A percentile compares a stretch with the other conserved stretches of the same genome.
Conservation (phyloP, 2,797 vertebrate genomes). For the Cirrhinus molitorella region DNA sequence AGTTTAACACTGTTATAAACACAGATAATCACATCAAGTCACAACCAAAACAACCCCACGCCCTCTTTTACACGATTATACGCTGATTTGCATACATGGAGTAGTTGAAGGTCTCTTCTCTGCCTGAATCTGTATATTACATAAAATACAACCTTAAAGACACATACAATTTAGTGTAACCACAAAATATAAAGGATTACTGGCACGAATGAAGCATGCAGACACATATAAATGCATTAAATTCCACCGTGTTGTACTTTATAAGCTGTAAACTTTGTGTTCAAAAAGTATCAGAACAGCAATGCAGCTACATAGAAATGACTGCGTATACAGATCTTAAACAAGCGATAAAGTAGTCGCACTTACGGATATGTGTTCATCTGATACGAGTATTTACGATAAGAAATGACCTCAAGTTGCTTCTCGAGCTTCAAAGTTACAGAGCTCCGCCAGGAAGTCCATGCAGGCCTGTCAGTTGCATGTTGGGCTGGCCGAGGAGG, state of each 20-base stretch:
- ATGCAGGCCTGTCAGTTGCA: constrained; percentile 48
- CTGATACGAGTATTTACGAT: constrained; percentile 38
- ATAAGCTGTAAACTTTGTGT: constrained; percentile 40
- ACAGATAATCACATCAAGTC: neutral
- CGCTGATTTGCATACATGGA: constrained; percentile 43
- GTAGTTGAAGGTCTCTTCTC: constrained; percentile 10
- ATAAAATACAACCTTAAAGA: neutral
- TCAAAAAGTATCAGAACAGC: constrained; percentile 14
- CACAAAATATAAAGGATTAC: constrained; percentile 7
- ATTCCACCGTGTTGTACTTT: constrained; percentile 5
- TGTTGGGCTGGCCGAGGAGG: constrained; percentile 33
- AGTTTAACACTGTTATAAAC: constrained; percentile 6
- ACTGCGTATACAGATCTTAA: neutral
- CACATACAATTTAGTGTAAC: neutral
- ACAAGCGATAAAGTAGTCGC: neutral
- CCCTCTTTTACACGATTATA: neutral
- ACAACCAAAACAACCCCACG: constrained; percentile 6
- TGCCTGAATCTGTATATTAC: neutral
- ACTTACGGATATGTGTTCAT: constrained; percentile 68
- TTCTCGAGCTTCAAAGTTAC: constrained; percentile 59
- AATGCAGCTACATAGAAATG: neutral
- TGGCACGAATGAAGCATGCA: neutral
- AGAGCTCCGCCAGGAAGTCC: constrained; percentile 65
- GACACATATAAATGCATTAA: constrained; percentile 19
- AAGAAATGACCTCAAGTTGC: constrained; percentile 10